phyloP scores from a whole-genome alignment of 2,113 vertebrate genomes.

The Eublepharis macularius region DNA sequence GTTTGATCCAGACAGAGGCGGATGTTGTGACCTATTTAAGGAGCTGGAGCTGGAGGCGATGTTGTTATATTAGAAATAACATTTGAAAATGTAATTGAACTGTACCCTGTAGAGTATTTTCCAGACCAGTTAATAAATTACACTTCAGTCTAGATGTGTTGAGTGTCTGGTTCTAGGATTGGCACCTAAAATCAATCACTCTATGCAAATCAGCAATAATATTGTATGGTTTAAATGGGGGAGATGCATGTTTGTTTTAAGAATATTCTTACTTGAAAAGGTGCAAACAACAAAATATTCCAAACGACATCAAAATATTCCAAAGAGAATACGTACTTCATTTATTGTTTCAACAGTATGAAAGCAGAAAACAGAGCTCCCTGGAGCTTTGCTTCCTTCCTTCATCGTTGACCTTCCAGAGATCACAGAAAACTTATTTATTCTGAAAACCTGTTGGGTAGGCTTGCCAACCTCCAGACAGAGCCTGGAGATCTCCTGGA shows the following conservation, averaged over 20 bases:
- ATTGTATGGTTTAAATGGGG: too few species aligned
- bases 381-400: too few species aligned
- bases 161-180: not conserved
- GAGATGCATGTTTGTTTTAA: not conserved
- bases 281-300: not conserved
- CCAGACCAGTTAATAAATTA: constrained; percentile 2
- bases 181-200: not conserved
- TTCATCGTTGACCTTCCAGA: too few species aligned
- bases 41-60: not conserved
- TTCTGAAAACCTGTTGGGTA: too few species aligned
- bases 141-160: not conserved
- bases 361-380: not conserved
- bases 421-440: too few species aligned
- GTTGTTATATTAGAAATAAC: not conserved
- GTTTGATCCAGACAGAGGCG: not conserved
- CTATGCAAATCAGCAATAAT: not conserved
- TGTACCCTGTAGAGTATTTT: not conserved
- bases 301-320: not conserved
- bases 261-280: not conserved
- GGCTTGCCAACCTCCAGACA: too few species aligned
- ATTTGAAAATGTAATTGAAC: not conserved
- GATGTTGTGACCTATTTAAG: not conserved
- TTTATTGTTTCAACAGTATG: not conserved
- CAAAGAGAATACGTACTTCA: not conserved
- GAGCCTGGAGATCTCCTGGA: too few species aligned